Conservation (phyloP, 2,797 vertebrate species). For the Trachurus trachurus region DNA sequence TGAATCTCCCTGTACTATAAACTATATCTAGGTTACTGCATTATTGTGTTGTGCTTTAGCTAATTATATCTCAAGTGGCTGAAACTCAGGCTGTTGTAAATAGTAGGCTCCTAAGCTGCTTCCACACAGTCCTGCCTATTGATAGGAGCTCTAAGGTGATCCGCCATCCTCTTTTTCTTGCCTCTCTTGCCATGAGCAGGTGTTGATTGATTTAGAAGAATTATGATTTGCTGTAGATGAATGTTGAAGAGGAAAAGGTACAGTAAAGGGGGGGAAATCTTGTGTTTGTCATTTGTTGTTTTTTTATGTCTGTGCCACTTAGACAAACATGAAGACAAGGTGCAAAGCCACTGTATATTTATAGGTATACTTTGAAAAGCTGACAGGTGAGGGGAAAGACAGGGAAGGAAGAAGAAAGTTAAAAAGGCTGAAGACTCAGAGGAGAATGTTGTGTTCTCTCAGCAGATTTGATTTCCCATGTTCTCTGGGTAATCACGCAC, state of each 20-base stretch:
- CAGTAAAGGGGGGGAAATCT: conserved; percentile 26
- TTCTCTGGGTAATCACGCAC: conserved; percentile 70
- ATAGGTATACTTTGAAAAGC: conserved; percentile 73
- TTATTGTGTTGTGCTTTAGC: conserved; percentile 56
- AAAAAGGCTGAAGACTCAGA: conserved; percentile 52
- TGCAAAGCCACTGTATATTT: conserved; percentile 74
- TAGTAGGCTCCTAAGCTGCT: conserved; percentile 42
- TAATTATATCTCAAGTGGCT: conserved; percentile 73
- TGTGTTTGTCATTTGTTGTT: conserved; percentile 35
- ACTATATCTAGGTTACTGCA: conserved; percentile 57
- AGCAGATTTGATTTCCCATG: conserved; percentile 78
- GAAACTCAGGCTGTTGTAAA: conserved; percentile 57
- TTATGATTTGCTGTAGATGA: conserved; percentile 60
- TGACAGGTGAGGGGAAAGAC: conserved; percentile 58
- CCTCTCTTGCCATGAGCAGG: conserved; percentile 60
- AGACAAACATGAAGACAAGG: conserved; percentile 72
- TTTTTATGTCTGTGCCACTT: conserved; percentile 60
- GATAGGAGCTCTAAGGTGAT: conserved; percentile 49
- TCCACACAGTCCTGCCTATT: conserved; percentile 54
- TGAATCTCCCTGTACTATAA: conserved; percentile 24
- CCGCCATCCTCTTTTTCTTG: conserved; percentile 41
- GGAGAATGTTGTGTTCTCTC: conserved; percentile 63
- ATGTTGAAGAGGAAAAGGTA: conserved; percentile 42
- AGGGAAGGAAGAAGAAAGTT: conserved; percentile 48
- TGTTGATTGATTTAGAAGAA: conserved; percentile 76